These are phyloP conservation scores for Psix sp. DNA, from an alignment of 1,140 invertebrate species.

Conservation along the genomic window DNA sequence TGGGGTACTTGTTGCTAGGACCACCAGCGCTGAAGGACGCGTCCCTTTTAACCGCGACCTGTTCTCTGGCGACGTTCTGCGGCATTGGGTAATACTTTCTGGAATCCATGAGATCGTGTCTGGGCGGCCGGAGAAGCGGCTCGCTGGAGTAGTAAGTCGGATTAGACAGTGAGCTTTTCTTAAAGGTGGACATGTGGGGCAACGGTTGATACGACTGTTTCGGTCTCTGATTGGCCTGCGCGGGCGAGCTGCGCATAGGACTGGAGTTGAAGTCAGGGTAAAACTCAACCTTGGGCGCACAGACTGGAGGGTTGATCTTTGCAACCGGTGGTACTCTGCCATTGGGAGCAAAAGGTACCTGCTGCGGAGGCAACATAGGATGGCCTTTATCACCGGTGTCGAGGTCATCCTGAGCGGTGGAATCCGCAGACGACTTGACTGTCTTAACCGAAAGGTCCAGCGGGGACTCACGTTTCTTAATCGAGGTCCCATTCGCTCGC, in stretches of 20 bases:
- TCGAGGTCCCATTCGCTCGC: constrained; percentile 59
- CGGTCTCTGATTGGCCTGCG: constrained; percentile 43
- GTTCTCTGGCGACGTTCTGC: constrained; percentile 7
- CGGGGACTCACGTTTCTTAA: constrained; percentile 84
- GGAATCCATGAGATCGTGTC: constrained; percentile 58
- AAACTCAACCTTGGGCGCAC: constrained; percentile 84
- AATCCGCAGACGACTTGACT: constrained; percentile 89
- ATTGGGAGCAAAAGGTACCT: constrained; percentile 58
- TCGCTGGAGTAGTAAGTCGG: constrained; percentile 65
- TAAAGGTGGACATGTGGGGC: constrained; percentile 73
- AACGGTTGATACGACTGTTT: constrained; percentile 60
- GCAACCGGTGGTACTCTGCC: constrained; percentile 32
- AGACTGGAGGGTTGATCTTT: constrained; percentile 72
- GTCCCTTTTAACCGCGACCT: constrained; percentile 69
- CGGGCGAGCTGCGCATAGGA: constrained; percentile 61
- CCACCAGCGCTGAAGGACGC: constrained; percentile 55
- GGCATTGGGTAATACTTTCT: constrained; percentile 68
- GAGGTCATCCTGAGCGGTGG: constrained; percentile 85
- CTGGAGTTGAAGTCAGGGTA: constrained; percentile 81
- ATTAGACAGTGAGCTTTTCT: constrained; percentile 70
- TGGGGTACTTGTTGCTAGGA: constrained; percentile 73
- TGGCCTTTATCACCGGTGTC: constrained; percentile 65
- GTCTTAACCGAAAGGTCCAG: constrained; percentile 91
- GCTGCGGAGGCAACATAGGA: constrained; percentile 45
- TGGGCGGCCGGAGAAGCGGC: constrained; percentile 49